Evolutionary conservation across 2,797 vertebrate genomes (phyloP).

Genomic region (Lindbergichthys nudifrons): DNA sequence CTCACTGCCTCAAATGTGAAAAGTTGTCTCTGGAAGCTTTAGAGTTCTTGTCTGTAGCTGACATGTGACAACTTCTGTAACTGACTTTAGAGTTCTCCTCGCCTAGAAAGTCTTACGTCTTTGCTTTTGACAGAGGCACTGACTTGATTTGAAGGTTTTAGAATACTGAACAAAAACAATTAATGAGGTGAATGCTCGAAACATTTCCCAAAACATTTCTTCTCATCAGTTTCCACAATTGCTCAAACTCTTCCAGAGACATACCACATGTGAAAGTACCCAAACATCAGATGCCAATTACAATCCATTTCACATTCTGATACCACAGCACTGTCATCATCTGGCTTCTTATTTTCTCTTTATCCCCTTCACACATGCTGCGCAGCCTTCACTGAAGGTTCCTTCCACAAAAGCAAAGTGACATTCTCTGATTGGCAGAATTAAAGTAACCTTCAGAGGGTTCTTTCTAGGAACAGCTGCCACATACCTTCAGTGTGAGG

Average conservation of each 20-base stretch:
- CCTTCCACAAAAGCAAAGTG: constrained; percentile 8
- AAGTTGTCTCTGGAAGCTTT: constrained; percentile 4
- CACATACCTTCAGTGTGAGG: constrained; percentile 84
- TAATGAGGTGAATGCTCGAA: background rate
- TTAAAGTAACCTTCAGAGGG: constrained; percentile 8
- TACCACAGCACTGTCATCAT: background rate
- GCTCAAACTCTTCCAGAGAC: background rate
- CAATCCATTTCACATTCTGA: constrained; percentile 3
- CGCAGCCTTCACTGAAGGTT: background rate
- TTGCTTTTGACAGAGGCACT: constrained; percentile 15
- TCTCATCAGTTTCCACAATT: background rate
- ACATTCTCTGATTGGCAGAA: background rate
- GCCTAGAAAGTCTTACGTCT: background rate
- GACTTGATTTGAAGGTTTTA: constrained; percentile 23
- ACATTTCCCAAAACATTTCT: background rate
- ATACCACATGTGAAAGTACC: background rate
- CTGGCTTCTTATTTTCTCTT: constrained; percentile 11
- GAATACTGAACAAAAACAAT: constrained; percentile 9
- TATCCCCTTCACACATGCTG: background rate
- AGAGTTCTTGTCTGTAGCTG: constrained; percentile 19
- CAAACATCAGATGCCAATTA: background rate
- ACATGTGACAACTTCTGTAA: constrained; percentile 16
- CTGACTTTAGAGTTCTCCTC: constrained; percentile 15
- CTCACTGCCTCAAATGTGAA: constrained; percentile 11
- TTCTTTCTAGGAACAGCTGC: background rate